Percentiles rank a stretch among this genome's conserved stretches.
Evolutionary conservation across 2,888 invertebrate genomes (phyloP).

Genomic region (Tetragonula carbonaria): DNA sequence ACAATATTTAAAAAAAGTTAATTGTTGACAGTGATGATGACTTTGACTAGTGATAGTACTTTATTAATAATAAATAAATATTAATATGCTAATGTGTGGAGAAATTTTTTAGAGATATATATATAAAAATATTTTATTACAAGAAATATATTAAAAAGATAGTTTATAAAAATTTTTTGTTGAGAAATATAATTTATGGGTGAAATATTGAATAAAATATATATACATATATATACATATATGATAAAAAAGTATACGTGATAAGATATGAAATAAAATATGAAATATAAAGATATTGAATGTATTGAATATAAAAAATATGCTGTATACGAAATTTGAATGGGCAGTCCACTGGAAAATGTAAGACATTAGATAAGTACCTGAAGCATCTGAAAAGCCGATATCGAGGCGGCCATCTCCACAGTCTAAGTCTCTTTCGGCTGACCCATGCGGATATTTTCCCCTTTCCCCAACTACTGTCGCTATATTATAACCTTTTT

Average conservation of each 20-base stretch:
- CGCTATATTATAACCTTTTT: slow-evolving; percentile 60
- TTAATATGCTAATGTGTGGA: no score
- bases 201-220: no score
- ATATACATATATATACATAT: no score
- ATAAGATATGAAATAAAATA: no score
- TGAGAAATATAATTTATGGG: no score
- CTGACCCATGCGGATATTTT: slow-evolving; percentile 84
- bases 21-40: no score
- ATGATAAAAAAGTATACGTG: no score
- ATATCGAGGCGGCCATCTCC: slow-evolving; percentile 81
- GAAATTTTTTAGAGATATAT: background rate
- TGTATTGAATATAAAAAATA: no score
- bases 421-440: slow-evolving; percentile 82
- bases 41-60: no score
- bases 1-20: no score
- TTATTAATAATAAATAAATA: no score
- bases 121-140: background rate
- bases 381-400: slow-evolving; percentile 82
- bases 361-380: slow-evolving; percentile 83
- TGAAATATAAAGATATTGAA: no score
- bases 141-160: background rate
- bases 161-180: background rate
- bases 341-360: slow-evolving; percentile 80
- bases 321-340: slow-evolving; percentile 71
- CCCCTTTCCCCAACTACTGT: slow-evolving; percentile 66